Conservation (phyloP, 2,797 vertebrate species). For the Carcharodon carcharias region DNA sequence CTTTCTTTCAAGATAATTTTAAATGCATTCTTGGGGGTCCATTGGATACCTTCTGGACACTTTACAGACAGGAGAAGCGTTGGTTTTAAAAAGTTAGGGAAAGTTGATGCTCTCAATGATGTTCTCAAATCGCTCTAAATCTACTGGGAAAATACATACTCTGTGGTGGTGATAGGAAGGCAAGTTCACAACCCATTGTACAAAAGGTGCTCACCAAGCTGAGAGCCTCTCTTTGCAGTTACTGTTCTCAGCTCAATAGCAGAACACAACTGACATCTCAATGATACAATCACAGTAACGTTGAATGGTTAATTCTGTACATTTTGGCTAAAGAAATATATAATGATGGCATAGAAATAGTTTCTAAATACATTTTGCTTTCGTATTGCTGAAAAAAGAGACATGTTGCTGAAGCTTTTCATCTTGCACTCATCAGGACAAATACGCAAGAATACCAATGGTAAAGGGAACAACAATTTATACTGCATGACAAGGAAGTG, state of each 20-base stretch:
- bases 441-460: too few species aligned
- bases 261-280: too few species aligned
- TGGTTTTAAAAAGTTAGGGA: neutral
- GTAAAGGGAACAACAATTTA: too few species aligned
- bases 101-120: too few species aligned
- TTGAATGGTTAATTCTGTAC: neutral
- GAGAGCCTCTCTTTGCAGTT: neutral
- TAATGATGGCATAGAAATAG: neutral
- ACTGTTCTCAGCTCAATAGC: neutral
- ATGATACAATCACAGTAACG: neutral
- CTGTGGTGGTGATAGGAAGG: neutral
- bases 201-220: neutral
- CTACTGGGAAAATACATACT: neutral
- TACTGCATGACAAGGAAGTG: too few species aligned
- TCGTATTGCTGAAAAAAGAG: too few species aligned
- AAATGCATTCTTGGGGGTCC: neutral
- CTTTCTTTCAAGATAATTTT: neutral
- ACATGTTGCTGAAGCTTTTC: too few species aligned
- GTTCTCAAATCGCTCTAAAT: too few species aligned
- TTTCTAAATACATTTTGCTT: neutral
- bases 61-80: neutral
- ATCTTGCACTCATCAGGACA: too few species aligned
- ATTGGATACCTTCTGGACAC: neutral
- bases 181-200: neutral
- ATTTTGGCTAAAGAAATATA: neutral